Evolutionary conservation across 1,140 invertebrate genomes (phyloP).

Genomic region (Subanguina moxae): DNA sequence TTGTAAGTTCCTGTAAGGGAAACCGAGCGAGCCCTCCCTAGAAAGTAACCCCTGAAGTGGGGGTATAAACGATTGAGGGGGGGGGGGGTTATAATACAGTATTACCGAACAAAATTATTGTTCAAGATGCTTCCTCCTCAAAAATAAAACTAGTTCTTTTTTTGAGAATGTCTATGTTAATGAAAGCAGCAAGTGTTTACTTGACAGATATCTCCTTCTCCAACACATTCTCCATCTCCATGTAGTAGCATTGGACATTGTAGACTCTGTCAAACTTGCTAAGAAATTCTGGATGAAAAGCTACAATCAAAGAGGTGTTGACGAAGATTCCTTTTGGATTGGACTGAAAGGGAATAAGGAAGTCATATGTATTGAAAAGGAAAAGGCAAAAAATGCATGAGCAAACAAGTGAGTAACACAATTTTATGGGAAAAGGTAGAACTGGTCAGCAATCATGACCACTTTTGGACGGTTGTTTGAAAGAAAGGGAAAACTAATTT

Average conservation of each 20-base stretch:
- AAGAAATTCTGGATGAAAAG: conserved; percentile 55
- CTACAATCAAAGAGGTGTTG: conserved; percentile 44
- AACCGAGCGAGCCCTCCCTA: too few relatives aligned
- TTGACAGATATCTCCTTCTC: conserved; percentile 48
- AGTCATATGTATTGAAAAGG: too few relatives aligned
- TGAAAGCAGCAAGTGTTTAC: conserved; percentile 29
- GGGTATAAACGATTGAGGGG: too few relatives aligned
- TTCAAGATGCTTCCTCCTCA: conserved; percentile 22
- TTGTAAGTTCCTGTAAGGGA: too few relatives aligned
- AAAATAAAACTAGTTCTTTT: neutral
- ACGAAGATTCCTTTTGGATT: conserved; percentile 52
- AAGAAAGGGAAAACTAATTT: too few relatives aligned
- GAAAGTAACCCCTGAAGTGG: too few relatives aligned
- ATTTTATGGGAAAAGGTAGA: too few relatives aligned
- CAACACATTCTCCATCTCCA: conserved; percentile 56
- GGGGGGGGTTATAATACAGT: too few relatives aligned
- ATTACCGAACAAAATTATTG: conserved; percentile 6
- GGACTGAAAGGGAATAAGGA: conserved; percentile 22
- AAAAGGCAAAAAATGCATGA: too few relatives aligned
- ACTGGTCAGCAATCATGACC: too few relatives aligned
- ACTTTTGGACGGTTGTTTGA: too few relatives aligned
- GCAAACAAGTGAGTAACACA: too few relatives aligned
- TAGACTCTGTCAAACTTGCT: conserved; percentile 56
- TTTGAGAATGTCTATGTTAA: conserved; percentile 16
- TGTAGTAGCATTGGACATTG: conserved; percentile 57